Percentiles rank a stretch among this genome's conserved stretches.
Conservation (phyloP, 92 coral and sea anemone genomes). For the Palythoa grandiflora region DNA sequence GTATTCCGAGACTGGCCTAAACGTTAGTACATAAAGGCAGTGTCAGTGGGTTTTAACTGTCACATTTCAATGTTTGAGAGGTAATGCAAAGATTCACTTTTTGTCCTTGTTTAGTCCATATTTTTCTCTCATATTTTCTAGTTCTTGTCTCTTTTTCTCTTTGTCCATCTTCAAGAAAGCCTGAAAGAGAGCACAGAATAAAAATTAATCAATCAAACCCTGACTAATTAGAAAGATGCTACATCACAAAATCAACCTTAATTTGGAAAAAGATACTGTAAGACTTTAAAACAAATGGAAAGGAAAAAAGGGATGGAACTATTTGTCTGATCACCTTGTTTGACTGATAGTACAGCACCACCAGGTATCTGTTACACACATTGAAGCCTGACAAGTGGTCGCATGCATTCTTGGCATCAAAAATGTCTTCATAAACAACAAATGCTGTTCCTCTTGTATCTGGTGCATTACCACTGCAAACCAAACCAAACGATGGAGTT, state of each 20-base stretch:
- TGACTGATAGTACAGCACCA: constrained; percentile 94
- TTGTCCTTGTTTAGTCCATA: constrained; percentile 93
- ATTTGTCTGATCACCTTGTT: constrained; percentile 78
- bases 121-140: constrained; percentile 92
- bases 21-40: no score
- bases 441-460: constrained; percentile 99
- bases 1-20: no score
- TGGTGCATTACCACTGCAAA: constrained; percentile 94
- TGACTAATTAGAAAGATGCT: no score
- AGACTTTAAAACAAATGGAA: no score
- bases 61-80: background rate
- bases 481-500: no score
- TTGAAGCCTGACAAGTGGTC: constrained; percentile 98
- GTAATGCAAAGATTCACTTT: constrained; percentile 34
- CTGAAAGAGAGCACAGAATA: constrained; percentile 41
- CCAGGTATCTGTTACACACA: constrained; percentile 96
- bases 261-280: no score
- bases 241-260: no score
- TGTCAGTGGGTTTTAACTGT: no score
- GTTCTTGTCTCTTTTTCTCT: constrained; percentile 95
- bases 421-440: constrained; percentile 97
- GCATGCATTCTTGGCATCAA: constrained; percentile 99
- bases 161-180: constrained; percentile 89
- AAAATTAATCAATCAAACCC: no score
- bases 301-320: no score